These are phyloP conservation scores for Apamea sordens DNA, from an alignment of 2,888 invertebrate species.

Conservation along the genomic window DNA sequence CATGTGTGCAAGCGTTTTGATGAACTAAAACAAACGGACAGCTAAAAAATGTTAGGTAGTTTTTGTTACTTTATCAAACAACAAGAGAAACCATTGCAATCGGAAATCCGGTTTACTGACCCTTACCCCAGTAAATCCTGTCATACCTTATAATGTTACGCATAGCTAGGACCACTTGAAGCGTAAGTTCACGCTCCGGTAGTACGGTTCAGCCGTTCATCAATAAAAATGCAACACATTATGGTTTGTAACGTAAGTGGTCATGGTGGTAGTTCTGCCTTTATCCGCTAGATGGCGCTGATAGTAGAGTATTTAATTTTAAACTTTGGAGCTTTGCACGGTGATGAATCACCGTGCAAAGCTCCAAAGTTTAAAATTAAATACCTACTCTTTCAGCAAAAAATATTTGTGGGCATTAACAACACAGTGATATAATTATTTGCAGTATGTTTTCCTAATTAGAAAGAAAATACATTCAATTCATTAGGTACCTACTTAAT, in stretches of 20 bases:
- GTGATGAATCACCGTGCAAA: no score
- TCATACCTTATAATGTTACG: neutral
- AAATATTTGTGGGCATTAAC: neutral
- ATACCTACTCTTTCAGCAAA: no score
- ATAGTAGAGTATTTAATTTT: neutral
- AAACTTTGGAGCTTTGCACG: neutral
- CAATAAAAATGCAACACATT: neutral
- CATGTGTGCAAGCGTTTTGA: neutral
- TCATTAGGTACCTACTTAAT: neutral
- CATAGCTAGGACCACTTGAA: neutral
- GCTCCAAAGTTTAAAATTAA: no score
- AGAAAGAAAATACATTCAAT: no score
- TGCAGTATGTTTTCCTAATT: neutral
- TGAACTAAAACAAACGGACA: neutral
- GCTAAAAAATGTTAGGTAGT: neutral
- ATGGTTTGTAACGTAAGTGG: neutral
- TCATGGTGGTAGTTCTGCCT: neutral
- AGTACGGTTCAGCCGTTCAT: neutral
- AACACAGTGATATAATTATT: neutral
- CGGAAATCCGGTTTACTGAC: neutral
- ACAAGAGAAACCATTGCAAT: neutral
- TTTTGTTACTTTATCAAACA: neutral
- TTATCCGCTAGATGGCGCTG: slow-evolving; percentile 39
- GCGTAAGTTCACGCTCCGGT: slow-evolving; percentile 1
- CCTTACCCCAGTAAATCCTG: neutral